Base-by-base conservation (phyloP, 2,888 invertebrate genomes). In the Magallana nippona region DNA sequence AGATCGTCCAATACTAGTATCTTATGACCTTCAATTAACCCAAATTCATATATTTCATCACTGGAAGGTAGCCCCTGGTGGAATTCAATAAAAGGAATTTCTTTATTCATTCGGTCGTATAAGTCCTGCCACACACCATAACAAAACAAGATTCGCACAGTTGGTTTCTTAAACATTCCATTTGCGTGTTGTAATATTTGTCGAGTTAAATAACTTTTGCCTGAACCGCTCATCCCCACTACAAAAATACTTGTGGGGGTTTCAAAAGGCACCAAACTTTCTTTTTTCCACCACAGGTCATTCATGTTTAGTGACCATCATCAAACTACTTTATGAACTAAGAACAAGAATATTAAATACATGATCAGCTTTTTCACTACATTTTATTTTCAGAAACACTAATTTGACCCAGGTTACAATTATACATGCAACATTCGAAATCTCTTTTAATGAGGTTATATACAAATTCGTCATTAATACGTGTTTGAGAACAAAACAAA, bases 1-100 rank as follows among this genome's bases (percentile, higher is more conserved):
- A 87, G 84, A 81, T 89, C 87, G 71, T 88, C 89, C 17, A 89
- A 22, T 5, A 85, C 62, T 44, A 87, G 63, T 15, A 87, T 79
- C 80, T 86, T 85, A 82, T 84, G 86, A 5, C 83, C 83, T 19
- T 81, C 84, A 15, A 82, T 78, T 19, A 22, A 32, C 56, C 83
- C 82, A 86, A 86, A 87, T 15, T 85, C 79, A 77, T 86, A 83
- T 79, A 87, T 82, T 79, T 87, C 81, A 71, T 86, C 87, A 81
- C 84, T 85, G 13, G 79, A 63, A 27, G 83, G 86, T 55, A 86
- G 27, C 3, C 84, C 84, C 15, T 82, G 44, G 71, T 84, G 55
- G 32, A 84, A 84, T 5, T 55, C 44, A 63, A 82, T 82, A 32
- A 79, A 63, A 32, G 79, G 32, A 10, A 84, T 32, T 15, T 82